These are phyloP conservation scores for Thymelicus sylvestris DNA, from an alignment of 2,888 invertebrate species.

Conservation along the genomic window DNA sequence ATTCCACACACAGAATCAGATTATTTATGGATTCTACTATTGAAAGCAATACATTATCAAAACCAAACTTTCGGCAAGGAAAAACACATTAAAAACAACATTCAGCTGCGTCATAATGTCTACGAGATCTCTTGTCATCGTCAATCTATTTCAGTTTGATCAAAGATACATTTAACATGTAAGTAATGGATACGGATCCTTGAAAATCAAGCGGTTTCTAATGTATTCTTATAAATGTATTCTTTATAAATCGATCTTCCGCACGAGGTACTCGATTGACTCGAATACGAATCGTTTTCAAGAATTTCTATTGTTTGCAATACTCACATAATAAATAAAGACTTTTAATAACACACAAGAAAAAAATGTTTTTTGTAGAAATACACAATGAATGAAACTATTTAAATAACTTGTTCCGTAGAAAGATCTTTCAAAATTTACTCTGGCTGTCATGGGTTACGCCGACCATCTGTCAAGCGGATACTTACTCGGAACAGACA, in stretches of 20 bases:
- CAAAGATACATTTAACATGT: neutral
- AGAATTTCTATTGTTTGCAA: too few relatives aligned
- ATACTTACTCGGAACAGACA: constrained; percentile 51
- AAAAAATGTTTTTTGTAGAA: too few relatives aligned
- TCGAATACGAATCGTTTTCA: too few relatives aligned
- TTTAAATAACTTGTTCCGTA: too few relatives aligned
- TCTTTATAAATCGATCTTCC: neutral
- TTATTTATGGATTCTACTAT: too few relatives aligned
- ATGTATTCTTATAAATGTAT: neutral
- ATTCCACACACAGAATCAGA: too few relatives aligned
- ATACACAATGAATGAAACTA: too few relatives aligned
- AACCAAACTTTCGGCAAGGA: too few relatives aligned
- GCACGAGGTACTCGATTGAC: neutral
- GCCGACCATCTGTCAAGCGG: constrained; percentile 35
- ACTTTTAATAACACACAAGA: too few relatives aligned
- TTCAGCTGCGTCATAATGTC: constrained; percentile 2
- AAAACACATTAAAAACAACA: neutral
- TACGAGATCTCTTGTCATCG: constrained; percentile 2
- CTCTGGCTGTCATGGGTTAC: neutral
- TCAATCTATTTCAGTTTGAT: constrained; percentile 8
- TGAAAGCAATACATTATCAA: too few relatives aligned
- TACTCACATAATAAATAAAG: too few relatives aligned
- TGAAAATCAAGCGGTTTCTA: neutral
- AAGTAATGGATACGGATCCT: neutral
- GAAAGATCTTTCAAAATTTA: neutral